Conservation (phyloP, 2,113 vertebrate species). For the Toxostoma redivivum region DNA sequence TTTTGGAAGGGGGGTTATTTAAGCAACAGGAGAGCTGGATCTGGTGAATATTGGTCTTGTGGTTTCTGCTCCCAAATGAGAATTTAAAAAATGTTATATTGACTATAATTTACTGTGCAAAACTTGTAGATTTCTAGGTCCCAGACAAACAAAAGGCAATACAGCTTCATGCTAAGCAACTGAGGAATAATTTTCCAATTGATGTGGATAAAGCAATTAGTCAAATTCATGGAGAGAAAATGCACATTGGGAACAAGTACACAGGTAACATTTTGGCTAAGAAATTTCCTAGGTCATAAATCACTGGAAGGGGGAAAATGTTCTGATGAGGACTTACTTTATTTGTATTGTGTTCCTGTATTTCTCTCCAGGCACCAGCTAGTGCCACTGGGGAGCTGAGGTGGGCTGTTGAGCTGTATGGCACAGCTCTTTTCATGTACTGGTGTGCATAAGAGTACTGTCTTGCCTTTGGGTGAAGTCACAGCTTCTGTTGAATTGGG, state of each 20-base stretch:
- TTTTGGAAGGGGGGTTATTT: neutral
- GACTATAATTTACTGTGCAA: neutral
- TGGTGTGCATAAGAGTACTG: neutral
- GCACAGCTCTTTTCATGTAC: neutral
- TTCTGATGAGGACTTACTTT: neutral
- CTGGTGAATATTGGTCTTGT: neutral
- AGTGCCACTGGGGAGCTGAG: neutral
- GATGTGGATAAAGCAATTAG: neutral
- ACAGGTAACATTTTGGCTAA: neutral
- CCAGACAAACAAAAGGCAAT: neutral
- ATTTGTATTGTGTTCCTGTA: neutral
- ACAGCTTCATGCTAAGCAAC: neutral
- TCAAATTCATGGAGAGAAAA: neutral
- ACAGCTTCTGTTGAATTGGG: neutral
- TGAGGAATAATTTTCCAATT: neutral
- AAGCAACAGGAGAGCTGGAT: neutral
- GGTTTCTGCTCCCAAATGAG: neutral
- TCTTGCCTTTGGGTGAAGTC: conserved; percentile 30
- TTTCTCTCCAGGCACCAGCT: neutral
- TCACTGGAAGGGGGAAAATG: neutral
- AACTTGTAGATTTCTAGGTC: neutral
- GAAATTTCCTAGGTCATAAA: neutral
- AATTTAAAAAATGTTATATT: neutral
- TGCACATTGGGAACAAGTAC: neutral
- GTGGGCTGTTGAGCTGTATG: neutral